Conservation (phyloP, 2,797 vertebrate genomes). For the Neoniphon sammara region DNA sequence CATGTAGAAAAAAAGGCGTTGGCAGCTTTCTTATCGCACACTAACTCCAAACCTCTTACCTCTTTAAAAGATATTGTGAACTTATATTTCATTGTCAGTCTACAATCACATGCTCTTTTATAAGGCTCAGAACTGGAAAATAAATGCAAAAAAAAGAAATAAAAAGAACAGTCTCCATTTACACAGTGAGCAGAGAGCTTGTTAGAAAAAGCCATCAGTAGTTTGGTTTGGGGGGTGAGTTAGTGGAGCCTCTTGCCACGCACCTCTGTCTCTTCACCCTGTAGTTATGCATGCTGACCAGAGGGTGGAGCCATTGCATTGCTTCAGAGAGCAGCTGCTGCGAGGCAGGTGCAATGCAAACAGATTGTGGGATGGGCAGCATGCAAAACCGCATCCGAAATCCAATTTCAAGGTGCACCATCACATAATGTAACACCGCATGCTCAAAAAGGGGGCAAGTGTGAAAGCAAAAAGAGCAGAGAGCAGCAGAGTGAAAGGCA, state of each 20-base stretch:
- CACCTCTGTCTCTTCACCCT: neutral
- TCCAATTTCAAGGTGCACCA: conserved; percentile 34
- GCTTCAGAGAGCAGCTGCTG: conserved; percentile 9
- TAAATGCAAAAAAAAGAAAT: neutral
- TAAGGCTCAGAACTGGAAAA: no score
- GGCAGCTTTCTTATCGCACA: no score
- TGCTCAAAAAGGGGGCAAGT: conserved; percentile 25
- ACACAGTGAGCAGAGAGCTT: no score
- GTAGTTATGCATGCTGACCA: conserved; percentile 60
- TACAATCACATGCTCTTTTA: no score
- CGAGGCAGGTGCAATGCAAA: conserved; percentile 55
- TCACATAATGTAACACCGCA: conserved; percentile 39
- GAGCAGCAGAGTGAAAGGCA: neutral
- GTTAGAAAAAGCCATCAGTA: no score
- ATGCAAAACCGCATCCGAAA: conserved; percentile 57
- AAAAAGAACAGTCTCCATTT: neutral
- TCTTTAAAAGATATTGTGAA: no score
- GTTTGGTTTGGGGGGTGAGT: neutral
- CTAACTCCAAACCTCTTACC: neutral
- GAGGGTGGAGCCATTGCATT: conserved; percentile 57
- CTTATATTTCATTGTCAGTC: no score
- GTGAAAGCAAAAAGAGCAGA: conserved; percentile 12
- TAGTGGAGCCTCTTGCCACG: neutral
- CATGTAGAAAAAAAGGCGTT: no score
- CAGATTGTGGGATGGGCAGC: conserved; percentile 50